Evolutionary conservation across 2,113 vertebrate genomes (phyloP), one percentile per base, ranked within the genome.

Genomic region (Smithornis capensis): DNA sequence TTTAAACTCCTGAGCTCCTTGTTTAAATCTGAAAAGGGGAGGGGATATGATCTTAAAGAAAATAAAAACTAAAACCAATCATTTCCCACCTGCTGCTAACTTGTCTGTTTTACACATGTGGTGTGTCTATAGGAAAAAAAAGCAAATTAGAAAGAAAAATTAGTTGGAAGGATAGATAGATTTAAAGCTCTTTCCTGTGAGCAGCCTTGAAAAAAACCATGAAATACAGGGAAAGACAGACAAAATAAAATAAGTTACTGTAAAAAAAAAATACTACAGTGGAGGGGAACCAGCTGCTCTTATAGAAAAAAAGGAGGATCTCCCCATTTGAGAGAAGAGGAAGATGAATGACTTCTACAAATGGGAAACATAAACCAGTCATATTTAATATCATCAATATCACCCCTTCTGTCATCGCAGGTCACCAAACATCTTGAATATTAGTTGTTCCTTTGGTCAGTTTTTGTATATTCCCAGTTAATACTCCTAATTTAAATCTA

Each of bases 11-110:
- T 59, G 24, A 14, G 2, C 13, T 52, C 12, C 44, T 38, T 89
- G 7, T n/a, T 87, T 83, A 55, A 80, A 52, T 28, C 12, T 63
- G 19, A 38, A 74, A 85, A 50, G 19, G 10, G 12, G 31, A 49
- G 5, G 5, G 5, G 14, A 35, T 57, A 37, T 0, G 0, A 10
- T 69, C 23, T 38, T 14, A 52, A 6, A 71, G 44, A 28, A 75
- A 87, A 75, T 24, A 55, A 76, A 70, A 86, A 28, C 7, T 25
- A 52, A 82, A 71, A 37, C 33, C 7, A 44, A 37, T 23, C 3
- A 4, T 40, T 68, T 69, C 7, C 37, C 67, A n/a, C 9, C 11
- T 67, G 8, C 21, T 80, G 16, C 35, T 7, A 11, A 28, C 15
- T n/a, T 80, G 9, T 14, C 16, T 55, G 28, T 52, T 67, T 74